Percentiles rank a stretch among this genome's conserved stretches.
Conservation (phyloP, 1,140 invertebrate species). For the Drosophila aff. region DNA sequence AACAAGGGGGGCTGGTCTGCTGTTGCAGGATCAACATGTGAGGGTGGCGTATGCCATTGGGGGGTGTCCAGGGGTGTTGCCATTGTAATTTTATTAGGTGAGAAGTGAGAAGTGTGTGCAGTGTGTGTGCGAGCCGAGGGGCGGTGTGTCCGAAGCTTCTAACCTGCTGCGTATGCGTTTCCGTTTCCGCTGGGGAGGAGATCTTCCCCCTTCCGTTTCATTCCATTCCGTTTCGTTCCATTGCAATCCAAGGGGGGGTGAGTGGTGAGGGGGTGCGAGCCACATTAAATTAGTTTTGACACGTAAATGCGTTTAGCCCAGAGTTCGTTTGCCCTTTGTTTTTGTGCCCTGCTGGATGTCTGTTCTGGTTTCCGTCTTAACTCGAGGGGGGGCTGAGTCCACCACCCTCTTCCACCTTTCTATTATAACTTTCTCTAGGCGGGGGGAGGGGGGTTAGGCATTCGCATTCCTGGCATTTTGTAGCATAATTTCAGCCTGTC, state of each 20-base stretch:
- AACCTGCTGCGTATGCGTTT: conserved; percentile 60
- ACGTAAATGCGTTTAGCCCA: conserved; percentile 77
- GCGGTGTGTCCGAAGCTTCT: conserved; percentile 35
- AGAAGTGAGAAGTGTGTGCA: conserved; percentile 77
- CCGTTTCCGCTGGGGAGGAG: conserved; percentile 19
- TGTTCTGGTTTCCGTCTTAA: conserved; percentile 18
- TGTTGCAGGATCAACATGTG: conserved; percentile 39
- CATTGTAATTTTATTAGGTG: conserved; percentile 82
- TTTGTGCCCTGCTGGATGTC: conserved; percentile 21
- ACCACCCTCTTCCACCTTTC: background rate
- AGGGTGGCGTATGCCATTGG: conserved; percentile 31
- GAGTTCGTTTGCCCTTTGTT: conserved; percentile 24
- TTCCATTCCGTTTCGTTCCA: conserved; percentile 30
- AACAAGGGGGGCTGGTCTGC: background rate
- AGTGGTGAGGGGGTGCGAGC: background rate
- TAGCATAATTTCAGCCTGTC: conserved; percentile 78
- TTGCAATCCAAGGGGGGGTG: conserved; percentile 9
- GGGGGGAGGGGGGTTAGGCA: background rate
- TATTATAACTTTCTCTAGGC: background rate
- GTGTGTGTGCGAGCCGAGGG: background rate
- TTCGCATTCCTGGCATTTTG: conserved; percentile 69
- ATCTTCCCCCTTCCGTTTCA: background rate
- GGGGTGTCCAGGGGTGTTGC: conserved; percentile 17
- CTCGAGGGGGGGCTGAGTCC: background rate
- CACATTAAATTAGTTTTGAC: conserved; percentile 81